phyloP scores from a whole-genome alignment of 2,797 vertebrate genomes.

The Hoplostethus mediterraneus region DNA sequence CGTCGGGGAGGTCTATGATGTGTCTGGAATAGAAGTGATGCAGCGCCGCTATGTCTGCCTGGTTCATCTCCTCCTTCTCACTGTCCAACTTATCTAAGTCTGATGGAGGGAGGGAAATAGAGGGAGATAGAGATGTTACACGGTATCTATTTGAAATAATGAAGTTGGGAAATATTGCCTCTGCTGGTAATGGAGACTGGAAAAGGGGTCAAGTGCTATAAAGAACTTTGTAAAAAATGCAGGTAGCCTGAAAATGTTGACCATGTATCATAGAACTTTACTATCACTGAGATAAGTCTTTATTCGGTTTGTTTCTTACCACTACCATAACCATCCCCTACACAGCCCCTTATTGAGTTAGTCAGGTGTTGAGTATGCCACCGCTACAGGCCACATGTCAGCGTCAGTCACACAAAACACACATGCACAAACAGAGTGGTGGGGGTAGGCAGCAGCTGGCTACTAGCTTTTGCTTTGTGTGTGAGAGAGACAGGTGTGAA shows the following conservation, averaged over 20 bases:
- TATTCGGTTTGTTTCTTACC: not conserved
- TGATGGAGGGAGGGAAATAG: constrained; percentile 59
- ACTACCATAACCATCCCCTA: no score
- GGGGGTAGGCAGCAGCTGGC: constrained; percentile 52
- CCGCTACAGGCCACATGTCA: constrained; percentile 42
- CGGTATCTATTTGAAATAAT: not conserved
- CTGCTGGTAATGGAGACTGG: no score
- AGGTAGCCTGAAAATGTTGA: no score
- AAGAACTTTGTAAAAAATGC: no score
- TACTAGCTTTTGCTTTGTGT: constrained; percentile 38
- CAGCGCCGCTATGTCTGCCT: constrained; percentile 92
- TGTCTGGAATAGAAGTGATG: constrained; percentile 95
- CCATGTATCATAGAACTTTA: no score
- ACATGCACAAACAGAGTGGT: constrained; percentile 7
- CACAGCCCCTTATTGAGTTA: not conserved
- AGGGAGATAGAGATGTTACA: not conserved
- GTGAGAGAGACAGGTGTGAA: constrained; percentile 55
- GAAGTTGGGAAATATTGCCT: no score
- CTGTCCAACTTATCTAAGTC: constrained; percentile 97
- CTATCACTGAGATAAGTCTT: not conserved
- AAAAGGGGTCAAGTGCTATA: no score
- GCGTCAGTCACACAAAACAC: constrained; percentile 42
- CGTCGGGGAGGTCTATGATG: constrained; percentile 90
- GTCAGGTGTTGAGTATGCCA: not conserved
- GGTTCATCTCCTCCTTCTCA: constrained; percentile 96